Conservation (phyloP, 2,888 invertebrate genomes). For the Drosophila pegasa region DNA sequence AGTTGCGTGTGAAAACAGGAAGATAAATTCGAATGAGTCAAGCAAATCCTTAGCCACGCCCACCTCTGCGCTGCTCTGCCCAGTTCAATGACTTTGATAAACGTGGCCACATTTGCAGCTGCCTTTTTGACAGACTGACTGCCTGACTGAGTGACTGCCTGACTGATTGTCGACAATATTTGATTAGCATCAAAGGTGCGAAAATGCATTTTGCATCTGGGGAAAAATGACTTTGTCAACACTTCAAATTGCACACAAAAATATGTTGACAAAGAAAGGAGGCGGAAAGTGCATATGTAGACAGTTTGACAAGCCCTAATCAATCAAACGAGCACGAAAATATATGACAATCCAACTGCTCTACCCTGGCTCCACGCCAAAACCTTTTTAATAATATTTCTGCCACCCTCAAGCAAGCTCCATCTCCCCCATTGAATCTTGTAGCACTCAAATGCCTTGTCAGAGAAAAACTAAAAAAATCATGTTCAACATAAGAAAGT, state of each 20-base stretch:
- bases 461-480: conserved; percentile 55
- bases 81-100: conserved; percentile 61
- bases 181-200: conserved; percentile 60
- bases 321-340: conserved; percentile 58
- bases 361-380: conserved; percentile 14
- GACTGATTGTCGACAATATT: conserved; percentile 56
- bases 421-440: conserved; percentile 29
- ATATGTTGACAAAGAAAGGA: conserved; percentile 29
- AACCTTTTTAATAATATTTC: conserved; percentile 78
- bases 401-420: conserved; percentile 12
- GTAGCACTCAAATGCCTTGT: conserved; percentile 56
- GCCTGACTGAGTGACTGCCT: conserved; percentile 18
- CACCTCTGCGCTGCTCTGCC: not conserved
- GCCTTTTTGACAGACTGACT: conserved; percentile 21
- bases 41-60: conserved; percentile 23
- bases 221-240: conserved; percentile 64
- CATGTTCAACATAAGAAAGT: conserved; percentile 31
- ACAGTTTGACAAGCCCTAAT: conserved; percentile 69
- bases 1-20: conserved; percentile 59
- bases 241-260: conserved; percentile 41
- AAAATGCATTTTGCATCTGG: conserved; percentile 50
- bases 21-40: conserved; percentile 51
- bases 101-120: conserved; percentile 60
- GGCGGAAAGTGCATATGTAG: conserved; percentile 40
- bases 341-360: conserved; percentile 52